These are phyloP conservation scores for Macrotrachela quadricornifera DNA, from an alignment of 1,140 invertebrate species.

Conservation along the genomic window DNA sequence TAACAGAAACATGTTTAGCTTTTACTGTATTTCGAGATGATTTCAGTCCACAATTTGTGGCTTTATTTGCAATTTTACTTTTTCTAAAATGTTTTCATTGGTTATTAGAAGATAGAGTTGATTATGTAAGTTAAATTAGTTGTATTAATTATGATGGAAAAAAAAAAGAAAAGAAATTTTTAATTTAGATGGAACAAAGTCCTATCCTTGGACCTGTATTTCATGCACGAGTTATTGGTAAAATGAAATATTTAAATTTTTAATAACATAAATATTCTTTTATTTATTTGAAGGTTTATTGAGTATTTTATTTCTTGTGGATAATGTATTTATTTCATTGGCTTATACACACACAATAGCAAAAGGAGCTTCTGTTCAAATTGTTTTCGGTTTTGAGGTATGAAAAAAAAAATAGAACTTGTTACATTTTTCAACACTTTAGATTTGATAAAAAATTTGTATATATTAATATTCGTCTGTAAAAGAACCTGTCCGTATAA, in stretches of 20 bases:
- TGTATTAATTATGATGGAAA: neutral
- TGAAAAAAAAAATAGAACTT: too few relatives aligned
- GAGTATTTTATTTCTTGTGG: constrained; percentile 52
- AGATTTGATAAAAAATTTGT: too few relatives aligned
- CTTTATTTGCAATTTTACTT: constrained; percentile 77
- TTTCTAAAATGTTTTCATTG: constrained; percentile 99
- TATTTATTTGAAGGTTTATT: too few relatives aligned
- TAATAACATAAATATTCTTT: too few relatives aligned
- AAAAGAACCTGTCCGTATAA: too few relatives aligned
- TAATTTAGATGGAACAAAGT: constrained; percentile 82
- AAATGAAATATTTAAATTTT: too few relatives aligned
- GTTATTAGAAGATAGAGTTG: constrained; percentile 91
- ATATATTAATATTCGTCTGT: too few relatives aligned
- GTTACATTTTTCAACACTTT: too few relatives aligned
- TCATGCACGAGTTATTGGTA: constrained; percentile 67
- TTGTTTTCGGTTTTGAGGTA: constrained; percentile 93
- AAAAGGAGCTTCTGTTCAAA: constrained; percentile 83
- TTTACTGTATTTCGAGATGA: constrained; percentile 98
- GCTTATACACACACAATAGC: constrained; percentile 80
- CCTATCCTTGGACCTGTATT: constrained; percentile 85
- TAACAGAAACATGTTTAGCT: constrained; percentile 91
- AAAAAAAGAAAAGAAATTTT: constrained; percentile 5
- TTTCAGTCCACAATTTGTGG: constrained; percentile 93
- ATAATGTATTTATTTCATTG: constrained; percentile 70
- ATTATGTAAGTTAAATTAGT: constrained; percentile 66